Percentiles rank a stretch among this genome's conserved stretches.
Conservation (phyloP, 2,888 invertebrate genomes). For the Drosophila colorata region DNA sequence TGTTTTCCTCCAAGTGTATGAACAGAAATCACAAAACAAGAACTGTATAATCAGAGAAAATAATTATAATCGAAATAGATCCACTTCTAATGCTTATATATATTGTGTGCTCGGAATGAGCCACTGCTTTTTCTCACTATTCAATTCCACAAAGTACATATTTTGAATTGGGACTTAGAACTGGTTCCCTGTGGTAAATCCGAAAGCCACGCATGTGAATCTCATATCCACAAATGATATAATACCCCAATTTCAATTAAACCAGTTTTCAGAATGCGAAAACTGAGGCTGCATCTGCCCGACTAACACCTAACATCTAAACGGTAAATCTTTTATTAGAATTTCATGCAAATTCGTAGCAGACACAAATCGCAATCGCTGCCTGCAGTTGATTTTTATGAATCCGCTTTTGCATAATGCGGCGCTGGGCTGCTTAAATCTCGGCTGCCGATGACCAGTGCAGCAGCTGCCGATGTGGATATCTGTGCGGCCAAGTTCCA, state of each 20-base stretch:
- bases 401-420: conserved; percentile 64
- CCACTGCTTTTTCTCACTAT: not conserved
- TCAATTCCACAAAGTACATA: conserved; percentile 9
- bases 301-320: conserved; percentile 58
- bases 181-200: conserved; percentile 37
- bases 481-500: conserved; percentile 30
- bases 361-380: conserved; percentile 22
- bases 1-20: too few species aligned
- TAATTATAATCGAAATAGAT: too few species aligned
- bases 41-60: too few species aligned
- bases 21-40: too few species aligned
- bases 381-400: conserved; percentile 56
- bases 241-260: conserved; percentile 67
- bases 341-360: conserved; percentile 68
- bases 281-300: conserved; percentile 53
- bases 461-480: conserved; percentile 10
- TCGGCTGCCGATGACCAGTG: conserved; percentile 33
- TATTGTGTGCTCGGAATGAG: too few species aligned
- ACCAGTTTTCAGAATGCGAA: conserved; percentile 61
- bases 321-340: conserved; percentile 77
- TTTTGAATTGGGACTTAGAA: conserved; percentile 30
- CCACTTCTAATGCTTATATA: too few species aligned
- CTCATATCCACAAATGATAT: conserved; percentile 55
- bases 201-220: conserved; percentile 27
- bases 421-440: conserved; percentile 7